phyloP scores from a whole-genome alignment of 2,113 vertebrate genomes.

The Callionymus lyra region DNA sequence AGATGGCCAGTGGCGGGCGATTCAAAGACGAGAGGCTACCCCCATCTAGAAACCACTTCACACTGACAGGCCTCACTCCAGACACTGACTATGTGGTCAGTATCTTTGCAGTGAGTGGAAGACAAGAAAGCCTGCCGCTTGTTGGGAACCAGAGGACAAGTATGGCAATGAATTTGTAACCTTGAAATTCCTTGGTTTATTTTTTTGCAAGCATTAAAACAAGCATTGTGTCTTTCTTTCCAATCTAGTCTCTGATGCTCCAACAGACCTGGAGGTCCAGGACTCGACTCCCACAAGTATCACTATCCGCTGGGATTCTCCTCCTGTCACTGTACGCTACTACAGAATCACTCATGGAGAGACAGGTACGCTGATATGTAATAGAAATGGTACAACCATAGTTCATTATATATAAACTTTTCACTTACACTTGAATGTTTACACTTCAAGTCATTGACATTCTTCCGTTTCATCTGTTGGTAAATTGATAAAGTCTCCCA shows the following conservation, averaged over 20 bases:
- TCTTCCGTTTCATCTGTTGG: too few relatives aligned
- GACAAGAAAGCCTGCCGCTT: conserved; percentile 75
- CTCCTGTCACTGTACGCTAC: conserved; percentile 87
- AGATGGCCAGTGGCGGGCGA: conserved; percentile 65
- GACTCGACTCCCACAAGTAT: conserved; percentile 79
- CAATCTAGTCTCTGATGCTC: conserved; percentile 88
- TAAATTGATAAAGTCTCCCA: too few relatives aligned
- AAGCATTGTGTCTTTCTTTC: background rate
- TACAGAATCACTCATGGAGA: conserved; percentile 90
- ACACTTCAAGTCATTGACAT: too few relatives aligned
- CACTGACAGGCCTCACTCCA: conserved; percentile 78
- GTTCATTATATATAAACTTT: background rate
- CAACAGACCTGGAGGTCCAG: conserved; percentile 80
- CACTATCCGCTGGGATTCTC: conserved; percentile 83
- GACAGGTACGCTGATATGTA: conserved; percentile 65
- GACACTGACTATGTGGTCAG: conserved; percentile 84
- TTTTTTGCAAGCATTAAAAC: background rate
- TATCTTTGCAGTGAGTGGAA: conserved; percentile 70
- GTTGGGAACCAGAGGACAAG: conserved; percentile 83
- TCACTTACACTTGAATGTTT: too few relatives aligned
- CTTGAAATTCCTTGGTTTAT: background rate
- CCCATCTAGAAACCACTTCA: conserved; percentile 82
- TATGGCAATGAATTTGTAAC: conserved; percentile 40
- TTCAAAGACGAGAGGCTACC: conserved; percentile 85
- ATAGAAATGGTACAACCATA: background rate